Percentiles rank a stretch among this genome's conserved stretches.
Conservation (phyloP, 2,888 invertebrate species). For the Helleia helle region DNA sequence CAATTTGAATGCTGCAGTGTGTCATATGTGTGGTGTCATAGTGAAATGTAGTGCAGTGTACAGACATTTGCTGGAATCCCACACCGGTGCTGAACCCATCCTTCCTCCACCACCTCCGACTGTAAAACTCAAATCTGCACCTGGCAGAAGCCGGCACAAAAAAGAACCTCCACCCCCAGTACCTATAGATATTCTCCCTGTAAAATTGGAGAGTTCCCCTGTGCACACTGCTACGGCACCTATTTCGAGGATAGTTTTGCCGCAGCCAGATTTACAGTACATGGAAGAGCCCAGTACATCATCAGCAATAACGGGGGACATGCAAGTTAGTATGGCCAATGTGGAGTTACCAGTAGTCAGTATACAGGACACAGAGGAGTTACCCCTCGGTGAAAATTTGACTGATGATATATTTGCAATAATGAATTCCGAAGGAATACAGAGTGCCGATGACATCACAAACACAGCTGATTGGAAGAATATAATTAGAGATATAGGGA, state of each 20-base stretch:
- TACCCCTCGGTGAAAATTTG: slow-evolving; percentile 60
- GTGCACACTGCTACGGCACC: slow-evolving; percentile 50
- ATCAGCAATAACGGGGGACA: slow-evolving; percentile 44
- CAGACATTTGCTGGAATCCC: slow-evolving; percentile 79
- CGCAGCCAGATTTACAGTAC: slow-evolving; percentile 53
- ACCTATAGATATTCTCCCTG: slow-evolving; percentile 44
- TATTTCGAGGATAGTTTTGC: slow-evolving; percentile 53
- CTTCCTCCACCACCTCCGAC: slow-evolving; percentile 61
- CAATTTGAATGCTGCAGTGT: slow-evolving; percentile 83
- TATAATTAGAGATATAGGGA: slow-evolving; percentile 64
- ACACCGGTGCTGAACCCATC: slow-evolving; percentile 53
- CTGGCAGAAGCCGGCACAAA: slow-evolving; percentile 53
- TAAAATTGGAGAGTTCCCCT: slow-evolving; percentile 51
- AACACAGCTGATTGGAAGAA: slow-evolving; percentile 67
- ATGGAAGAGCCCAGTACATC: slow-evolving; percentile 49
- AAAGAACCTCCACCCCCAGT: slow-evolving; percentile 52
- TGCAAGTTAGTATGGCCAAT: slow-evolving; percentile 59
- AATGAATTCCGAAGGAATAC: slow-evolving; percentile 69
- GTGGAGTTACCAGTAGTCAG: slow-evolving; percentile 68
- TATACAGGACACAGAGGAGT: slow-evolving; percentile 66
- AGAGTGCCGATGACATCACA: slow-evolving; percentile 63
- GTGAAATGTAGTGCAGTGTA: slow-evolving; percentile 86
- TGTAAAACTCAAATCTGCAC: slow-evolving; percentile 38
- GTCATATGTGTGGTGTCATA: slow-evolving; percentile 83
- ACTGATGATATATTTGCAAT: slow-evolving; percentile 68